Evolutionary conservation across 2,888 invertebrate genomes (phyloP).

Genomic region (Leucophora obtusa): DNA sequence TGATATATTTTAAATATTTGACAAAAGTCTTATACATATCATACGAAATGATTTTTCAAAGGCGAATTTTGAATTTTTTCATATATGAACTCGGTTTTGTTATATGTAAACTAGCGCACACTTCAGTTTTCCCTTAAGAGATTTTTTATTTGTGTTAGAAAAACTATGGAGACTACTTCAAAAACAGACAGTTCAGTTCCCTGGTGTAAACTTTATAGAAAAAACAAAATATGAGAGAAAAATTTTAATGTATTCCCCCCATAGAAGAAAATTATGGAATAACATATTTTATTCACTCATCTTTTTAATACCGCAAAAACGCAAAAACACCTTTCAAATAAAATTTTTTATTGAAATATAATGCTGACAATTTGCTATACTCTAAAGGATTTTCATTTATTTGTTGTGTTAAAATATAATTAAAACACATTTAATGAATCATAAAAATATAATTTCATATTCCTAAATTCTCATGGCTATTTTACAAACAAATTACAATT

Average conservation of each 20-base stretch:
- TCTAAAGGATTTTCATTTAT: background rate
- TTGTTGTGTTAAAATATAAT: conserved; percentile 18
- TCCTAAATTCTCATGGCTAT: background rate
- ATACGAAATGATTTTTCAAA: too few species aligned
- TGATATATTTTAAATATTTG: background rate
- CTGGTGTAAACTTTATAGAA: background rate
- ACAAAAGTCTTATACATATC: background rate
- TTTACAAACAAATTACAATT: conserved; percentile 2
- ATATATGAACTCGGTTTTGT: background rate
- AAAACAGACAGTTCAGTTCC: background rate
- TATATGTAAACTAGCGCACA: background rate
- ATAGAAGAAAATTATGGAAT: background rate
- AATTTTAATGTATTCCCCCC: background rate
- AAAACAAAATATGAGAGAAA: background rate
- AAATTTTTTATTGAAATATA: background rate
- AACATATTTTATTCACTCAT: background rate
- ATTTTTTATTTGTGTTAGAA: background rate
- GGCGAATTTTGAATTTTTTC: background rate
- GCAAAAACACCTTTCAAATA: background rate
- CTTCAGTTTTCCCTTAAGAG: background rate
- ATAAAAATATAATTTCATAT: conserved; percentile 32
- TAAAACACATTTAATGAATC: conserved; percentile 27
- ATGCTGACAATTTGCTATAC: background rate
- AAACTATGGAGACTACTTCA: background rate
- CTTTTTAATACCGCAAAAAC: background rate